Evolutionary conservation across 2,888 invertebrate species (phyloP).

Genomic region (Brenthis daphne): DNA sequence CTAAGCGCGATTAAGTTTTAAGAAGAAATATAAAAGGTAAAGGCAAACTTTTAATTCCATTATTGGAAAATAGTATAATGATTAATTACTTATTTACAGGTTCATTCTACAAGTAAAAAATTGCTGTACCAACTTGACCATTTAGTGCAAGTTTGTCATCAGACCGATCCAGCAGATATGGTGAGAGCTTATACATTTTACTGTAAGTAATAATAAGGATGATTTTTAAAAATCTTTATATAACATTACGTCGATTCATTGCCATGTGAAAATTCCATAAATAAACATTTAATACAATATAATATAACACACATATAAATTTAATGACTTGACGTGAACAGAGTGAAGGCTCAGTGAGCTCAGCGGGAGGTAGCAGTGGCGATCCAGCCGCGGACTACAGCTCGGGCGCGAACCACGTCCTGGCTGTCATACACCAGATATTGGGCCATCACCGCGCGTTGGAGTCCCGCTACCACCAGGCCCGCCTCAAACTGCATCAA

Average conservation of each 20-base stretch:
- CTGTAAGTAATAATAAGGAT: not conserved
- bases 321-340: constrained; percentile 34
- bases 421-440: constrained; percentile 98
- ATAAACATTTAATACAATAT: too few relatives aligned
- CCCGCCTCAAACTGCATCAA: constrained; percentile 97
- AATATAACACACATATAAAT: not conserved
- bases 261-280: too few relatives aligned
- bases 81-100: constrained; percentile 77
- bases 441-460: constrained; percentile 96
- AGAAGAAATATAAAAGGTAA: not conserved
- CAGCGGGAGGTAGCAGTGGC: constrained; percentile 85
- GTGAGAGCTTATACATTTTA: constrained; percentile 47
- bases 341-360: constrained; percentile 76
- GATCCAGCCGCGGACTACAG: constrained; percentile 98
- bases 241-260: too few relatives aligned
- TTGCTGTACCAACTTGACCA: constrained; percentile 97
- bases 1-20: too few relatives aligned
- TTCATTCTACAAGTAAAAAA: constrained; percentile 97
- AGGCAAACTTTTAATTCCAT: not conserved
- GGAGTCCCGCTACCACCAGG: constrained; percentile 97
- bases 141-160: constrained; percentile 97
- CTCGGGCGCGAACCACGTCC: constrained; percentile 97
- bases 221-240: not conserved
- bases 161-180: constrained; percentile 88
- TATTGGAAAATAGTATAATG: not conserved